Percentiles rank a stretch among this genome's conserved stretches.
These are phyloP conservation scores for Ferdinandea cuprea DNA, from an alignment of 2,888 invertebrate genomes.

Conservation along the genomic window DNA sequence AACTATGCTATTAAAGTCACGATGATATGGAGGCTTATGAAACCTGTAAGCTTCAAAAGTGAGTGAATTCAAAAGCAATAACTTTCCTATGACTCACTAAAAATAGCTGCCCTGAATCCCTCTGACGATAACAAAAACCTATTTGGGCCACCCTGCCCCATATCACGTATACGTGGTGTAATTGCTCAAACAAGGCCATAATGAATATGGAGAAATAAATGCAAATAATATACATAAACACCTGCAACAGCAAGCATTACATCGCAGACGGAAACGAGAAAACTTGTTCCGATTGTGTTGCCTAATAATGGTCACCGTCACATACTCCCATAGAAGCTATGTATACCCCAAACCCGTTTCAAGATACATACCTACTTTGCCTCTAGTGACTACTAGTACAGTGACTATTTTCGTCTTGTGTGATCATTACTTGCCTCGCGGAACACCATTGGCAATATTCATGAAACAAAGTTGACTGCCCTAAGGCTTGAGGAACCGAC, in stretches of 20 bases:
- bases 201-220: slow-evolving; percentile 42
- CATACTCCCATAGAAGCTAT: slow-evolving; percentile 20
- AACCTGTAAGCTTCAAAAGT: too few relatives aligned
- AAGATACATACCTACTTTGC: slow-evolving; percentile 1
- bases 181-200: slow-evolving; percentile 38
- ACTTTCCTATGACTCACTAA: not conserved
- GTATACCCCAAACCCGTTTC: slow-evolving; percentile 49
- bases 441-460: slow-evolving; percentile 3
- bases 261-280: slow-evolving; percentile 55
- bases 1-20: too few relatives aligned
- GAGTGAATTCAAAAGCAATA: too few relatives aligned
- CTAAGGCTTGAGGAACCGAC: slow-evolving; percentile 56
- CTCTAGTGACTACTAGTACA: not conserved
- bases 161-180: slow-evolving; percentile 39
- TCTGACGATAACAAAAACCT: not conserved
- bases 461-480: slow-evolving; percentile 49
- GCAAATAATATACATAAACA: slow-evolving; percentile 22
- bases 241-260: slow-evolving; percentile 39
- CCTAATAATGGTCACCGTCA: slow-evolving; percentile 45
- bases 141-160: not conserved
- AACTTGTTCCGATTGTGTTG: slow-evolving; percentile 57
- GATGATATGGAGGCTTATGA: too few relatives aligned
- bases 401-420: not conserved
- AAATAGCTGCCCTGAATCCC: not conserved
- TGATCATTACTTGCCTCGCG: slow-evolving; percentile 17